Conservation (phyloP, 2,888 invertebrate species). For the Pharmacophagus antenor region DNA sequence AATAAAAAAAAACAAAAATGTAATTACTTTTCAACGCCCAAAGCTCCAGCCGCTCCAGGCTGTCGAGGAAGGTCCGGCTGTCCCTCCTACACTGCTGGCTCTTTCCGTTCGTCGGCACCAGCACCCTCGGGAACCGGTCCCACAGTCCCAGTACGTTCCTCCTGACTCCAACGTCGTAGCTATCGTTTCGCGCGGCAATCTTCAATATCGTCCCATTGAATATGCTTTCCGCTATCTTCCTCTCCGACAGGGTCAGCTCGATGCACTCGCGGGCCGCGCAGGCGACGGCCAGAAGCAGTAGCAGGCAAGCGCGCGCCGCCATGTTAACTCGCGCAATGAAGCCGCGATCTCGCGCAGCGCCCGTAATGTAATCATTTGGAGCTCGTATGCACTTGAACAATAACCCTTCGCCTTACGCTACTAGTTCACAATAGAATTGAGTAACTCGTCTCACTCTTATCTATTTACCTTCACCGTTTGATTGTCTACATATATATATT, state of each 20-base stretch:
- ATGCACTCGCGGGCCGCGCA: constrained; percentile 64
- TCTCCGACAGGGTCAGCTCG: constrained; percentile 63
- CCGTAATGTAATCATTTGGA: constrained; percentile 32
- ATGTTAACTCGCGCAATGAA: constrained; percentile 64
- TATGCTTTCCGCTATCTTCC: constrained; percentile 53
- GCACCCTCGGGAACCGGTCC: constrained; percentile 65
- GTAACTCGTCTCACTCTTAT: constrained; percentile 32
- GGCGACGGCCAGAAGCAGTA: constrained; percentile 47
- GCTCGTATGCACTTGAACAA: constrained; percentile 38
- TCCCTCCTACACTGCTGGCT: constrained; percentile 72
- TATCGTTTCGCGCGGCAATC: constrained; percentile 54
- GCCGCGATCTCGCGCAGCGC: constrained; percentile 39
- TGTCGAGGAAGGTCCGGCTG: constrained; percentile 58
- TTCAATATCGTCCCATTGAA: constrained; percentile 62
- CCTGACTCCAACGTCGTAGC: constrained; percentile 48
- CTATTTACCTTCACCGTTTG: constrained; percentile 28
- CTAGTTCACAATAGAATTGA: constrained; percentile 39
- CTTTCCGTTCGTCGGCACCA: constrained; percentile 70
- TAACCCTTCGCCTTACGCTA: constrained; percentile 42
- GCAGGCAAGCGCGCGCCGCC: constrained; percentile 70
- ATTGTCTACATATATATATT: no score
- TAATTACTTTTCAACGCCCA: constrained; percentile 81
- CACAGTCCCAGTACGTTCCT: constrained; percentile 63
- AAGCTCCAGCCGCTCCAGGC: constrained; percentile 66
- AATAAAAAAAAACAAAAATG: neutral